Conservation (phyloP, 1,140 invertebrate species). For the Nylanderia fulva region DNA sequence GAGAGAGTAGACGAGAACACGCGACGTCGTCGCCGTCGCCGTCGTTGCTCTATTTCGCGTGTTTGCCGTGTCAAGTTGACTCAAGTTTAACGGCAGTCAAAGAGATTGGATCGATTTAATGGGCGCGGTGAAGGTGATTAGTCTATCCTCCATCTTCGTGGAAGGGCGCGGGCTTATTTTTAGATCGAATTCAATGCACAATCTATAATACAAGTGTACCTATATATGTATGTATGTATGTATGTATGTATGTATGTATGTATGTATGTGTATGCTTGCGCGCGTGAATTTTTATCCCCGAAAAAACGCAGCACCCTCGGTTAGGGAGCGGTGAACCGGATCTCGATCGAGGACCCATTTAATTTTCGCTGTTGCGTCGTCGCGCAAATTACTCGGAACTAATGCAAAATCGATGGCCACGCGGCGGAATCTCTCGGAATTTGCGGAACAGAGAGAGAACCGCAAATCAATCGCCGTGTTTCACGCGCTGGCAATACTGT, state of each 20-base stretch:
- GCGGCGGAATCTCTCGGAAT: slow-evolving; percentile 33
- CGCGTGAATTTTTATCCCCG: slow-evolving; percentile 2
- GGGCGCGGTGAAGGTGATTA: slow-evolving; percentile 68
- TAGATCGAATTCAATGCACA: slow-evolving; percentile 54
- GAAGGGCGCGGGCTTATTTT: slow-evolving; percentile 68
- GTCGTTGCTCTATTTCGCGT: slow-evolving; percentile 26
- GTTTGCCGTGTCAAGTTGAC: slow-evolving; percentile 63
- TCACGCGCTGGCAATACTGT: slow-evolving; percentile 11
- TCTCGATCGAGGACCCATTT: slow-evolving; percentile 2
- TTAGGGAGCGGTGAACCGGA: background rate
- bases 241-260: background rate
- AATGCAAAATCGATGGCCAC: slow-evolving; percentile 49
- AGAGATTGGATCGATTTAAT: slow-evolving; percentile 74
- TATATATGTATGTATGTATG: background rate
- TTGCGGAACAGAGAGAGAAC: slow-evolving; percentile 15
- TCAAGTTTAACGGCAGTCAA: slow-evolving; percentile 52
- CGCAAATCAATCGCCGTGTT: slow-evolving; percentile 48
- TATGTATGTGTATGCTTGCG: background rate
- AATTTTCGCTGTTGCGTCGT: slow-evolving; percentile 38
- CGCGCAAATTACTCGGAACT: slow-evolving; percentile 52
- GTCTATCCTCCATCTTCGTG: slow-evolving; percentile 31
- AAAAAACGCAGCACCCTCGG: slow-evolving; percentile 13
- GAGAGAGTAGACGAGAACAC: background rate
- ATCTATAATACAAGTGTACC: background rate
- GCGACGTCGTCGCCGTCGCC: background rate